Percentiles rank a stretch among this genome's conserved stretches.
Evolutionary conservation across 2,113 vertebrate species (phyloP).

Genomic region (Chlamydotis undulata): DNA sequence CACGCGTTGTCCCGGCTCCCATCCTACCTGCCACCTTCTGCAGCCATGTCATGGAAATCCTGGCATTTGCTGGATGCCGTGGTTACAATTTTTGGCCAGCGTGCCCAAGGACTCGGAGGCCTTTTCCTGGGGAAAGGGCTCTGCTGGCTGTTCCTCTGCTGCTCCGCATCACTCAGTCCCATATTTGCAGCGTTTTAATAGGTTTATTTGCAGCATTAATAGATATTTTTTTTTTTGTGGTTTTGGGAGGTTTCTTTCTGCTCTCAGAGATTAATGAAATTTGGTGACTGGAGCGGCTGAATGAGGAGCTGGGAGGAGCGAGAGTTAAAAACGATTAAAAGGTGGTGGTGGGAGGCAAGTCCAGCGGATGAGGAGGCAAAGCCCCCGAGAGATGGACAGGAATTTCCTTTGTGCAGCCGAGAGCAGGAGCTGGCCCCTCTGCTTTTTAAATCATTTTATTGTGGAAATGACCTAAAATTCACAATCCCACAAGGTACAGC

Average conservation of each 20-base stretch:
- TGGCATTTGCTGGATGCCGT: fast-evolving
- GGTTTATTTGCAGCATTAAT: not conserved
- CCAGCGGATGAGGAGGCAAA: not conserved
- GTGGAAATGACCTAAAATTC: conserved; percentile 9
- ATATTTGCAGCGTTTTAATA: not conserved
- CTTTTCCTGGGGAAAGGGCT: not conserved
- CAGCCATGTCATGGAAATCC: fast-evolving
- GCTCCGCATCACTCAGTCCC: not conserved
- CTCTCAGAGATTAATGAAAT: not conserved
- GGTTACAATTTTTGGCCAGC: not conserved
- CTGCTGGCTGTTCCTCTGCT: not conserved
- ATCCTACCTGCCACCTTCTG: not conserved
- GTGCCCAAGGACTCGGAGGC: not conserved
- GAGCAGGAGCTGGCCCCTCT: conserved; percentile 10
- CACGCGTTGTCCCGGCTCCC: not conserved
- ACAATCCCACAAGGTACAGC: not conserved
- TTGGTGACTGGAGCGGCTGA: not conserved
- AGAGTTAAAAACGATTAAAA: not conserved
- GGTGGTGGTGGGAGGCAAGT: not conserved
- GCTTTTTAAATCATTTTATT: not conserved
- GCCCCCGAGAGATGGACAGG: conserved; percentile 8
- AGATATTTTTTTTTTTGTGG: not conserved
- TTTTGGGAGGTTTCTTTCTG: not conserved
- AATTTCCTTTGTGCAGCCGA: conserved; percentile 13
- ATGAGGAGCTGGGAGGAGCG: not conserved